These are phyloP conservation scores for Meriones psammophilus DNA, from an alignment of 2,797 vertebrate species.

Conservation along the genomic window DNA sequence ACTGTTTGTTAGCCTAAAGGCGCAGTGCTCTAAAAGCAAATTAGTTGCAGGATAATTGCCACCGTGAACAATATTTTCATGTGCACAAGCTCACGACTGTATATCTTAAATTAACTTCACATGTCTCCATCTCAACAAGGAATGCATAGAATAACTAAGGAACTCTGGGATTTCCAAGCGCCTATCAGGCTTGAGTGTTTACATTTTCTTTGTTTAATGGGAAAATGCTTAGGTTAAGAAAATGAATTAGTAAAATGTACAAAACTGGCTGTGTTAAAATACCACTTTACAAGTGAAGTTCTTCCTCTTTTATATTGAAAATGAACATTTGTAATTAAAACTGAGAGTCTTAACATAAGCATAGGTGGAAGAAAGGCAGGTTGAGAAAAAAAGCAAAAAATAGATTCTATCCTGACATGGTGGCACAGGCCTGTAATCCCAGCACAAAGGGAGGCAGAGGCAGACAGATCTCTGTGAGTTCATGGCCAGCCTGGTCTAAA, in stretches of 20 bases:
- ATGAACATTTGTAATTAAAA: slow-evolving; percentile 9
- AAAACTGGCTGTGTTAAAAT: neutral
- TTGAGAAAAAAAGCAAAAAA: neutral
- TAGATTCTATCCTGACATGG: too few relatives aligned
- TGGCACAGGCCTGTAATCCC: too few relatives aligned
- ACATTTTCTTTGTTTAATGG: neutral
- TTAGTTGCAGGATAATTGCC: slow-evolving; percentile 75
- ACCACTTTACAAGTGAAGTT: neutral
- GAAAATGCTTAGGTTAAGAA: slow-evolving; percentile 9
- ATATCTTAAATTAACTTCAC: slow-evolving; percentile 65
- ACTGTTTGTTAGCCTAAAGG: slow-evolving; percentile 79
- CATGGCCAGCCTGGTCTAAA: too few relatives aligned
- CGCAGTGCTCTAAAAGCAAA: slow-evolving; percentile 68
- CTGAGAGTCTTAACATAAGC: neutral
- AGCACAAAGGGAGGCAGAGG: too few relatives aligned
- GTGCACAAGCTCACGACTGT: neutral
- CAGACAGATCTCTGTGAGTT: too few relatives aligned
- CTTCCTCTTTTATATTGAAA: slow-evolving; percentile 1
- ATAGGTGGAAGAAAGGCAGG: neutral
- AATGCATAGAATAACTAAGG: neutral
- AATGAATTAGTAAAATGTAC: slow-evolving; percentile 21
- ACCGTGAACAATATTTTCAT: slow-evolving; percentile 63
- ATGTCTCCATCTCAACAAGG: slow-evolving; percentile 9
- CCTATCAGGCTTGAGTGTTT: neutral
- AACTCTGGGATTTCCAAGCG: slow-evolving; percentile 28